Base-by-base conservation (phyloP, 2,888 invertebrate genomes). In the Lasius platythorax region DNA sequence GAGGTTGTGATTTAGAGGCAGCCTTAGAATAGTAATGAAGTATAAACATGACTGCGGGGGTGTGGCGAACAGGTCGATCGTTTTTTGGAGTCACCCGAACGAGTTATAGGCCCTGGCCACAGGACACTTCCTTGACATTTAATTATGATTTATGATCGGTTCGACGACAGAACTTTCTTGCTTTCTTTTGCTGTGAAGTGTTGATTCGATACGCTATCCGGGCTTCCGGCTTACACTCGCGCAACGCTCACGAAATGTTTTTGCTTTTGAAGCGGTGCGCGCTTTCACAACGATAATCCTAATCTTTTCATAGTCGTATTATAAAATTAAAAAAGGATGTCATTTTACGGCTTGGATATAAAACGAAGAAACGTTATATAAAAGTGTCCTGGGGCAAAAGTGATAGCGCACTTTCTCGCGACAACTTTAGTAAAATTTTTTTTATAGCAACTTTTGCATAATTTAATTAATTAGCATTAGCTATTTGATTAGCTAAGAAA, bases 111-210 rank as follows among this genome's bases (percentile, higher is more conserved):
- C 83, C 70, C 73, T 74, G 79, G 61, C 75, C 68, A 78, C 86
- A 88, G 87, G 84, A 90, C 91, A 92, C 91, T 93, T 93, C 89
- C 91, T 88, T 90, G 89, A 90, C 91, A 86, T 93, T 93, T 94
- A 93, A 94, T 94, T 93, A 93, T 93, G 93, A 94, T 93, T 93
- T 93, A 94, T 89, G 90, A 64, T 78, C 76, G 64, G 46, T 84
- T 74, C 74, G 74, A 83, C 46, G 84, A 74, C 84, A 78, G 82
- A 37, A 64, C 79, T 85, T 68, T 87, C 85, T 82, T 88, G 79
- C 75, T 75, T 72, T 75, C 72, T 79, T 87, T 88, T 89, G 82
- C 87, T 76, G 84, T 88, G 83, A 89, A 88, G 87, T 73, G 79
- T 85, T 73, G 75, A 56, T 85, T 87, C 72, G 67, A 72, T 43